Conservation (phyloP, 2,113 vertebrate genomes). For the Aramus guarauna region DNA sequence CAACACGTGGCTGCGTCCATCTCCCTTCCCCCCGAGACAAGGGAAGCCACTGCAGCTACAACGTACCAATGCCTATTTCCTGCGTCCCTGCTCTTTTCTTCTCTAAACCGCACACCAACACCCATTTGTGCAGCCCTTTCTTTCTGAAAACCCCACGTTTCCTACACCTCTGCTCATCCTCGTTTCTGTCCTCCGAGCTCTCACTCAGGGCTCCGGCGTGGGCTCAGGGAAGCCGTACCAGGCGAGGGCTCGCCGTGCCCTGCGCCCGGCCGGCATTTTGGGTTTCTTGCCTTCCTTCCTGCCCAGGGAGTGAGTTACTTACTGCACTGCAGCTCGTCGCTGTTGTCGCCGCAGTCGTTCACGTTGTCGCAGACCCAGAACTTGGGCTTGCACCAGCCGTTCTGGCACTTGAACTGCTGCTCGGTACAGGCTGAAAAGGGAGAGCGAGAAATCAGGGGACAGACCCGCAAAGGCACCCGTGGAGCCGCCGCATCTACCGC, state of each 20-base stretch:
- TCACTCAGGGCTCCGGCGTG: rapidly evolving
- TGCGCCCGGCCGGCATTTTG: background rate
- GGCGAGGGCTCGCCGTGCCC: background rate
- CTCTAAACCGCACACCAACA: background rate
- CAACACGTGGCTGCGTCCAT: rapidly evolving
- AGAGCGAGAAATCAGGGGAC: background rate
- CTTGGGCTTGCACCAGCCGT: slow-evolving; percentile 84
- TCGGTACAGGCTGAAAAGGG: slow-evolving; percentile 60
- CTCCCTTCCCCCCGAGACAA: rapidly evolving
- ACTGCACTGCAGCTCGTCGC: slow-evolving; percentile 88
- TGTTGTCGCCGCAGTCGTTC: slow-evolving; percentile 88
- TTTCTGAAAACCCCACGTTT: background rate
- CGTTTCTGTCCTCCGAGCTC: background rate
- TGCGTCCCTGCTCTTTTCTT: background rate
- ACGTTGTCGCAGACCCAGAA: slow-evolving; percentile 89
- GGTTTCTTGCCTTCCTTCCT: background rate
- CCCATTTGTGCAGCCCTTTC: background rate
- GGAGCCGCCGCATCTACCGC: rapidly evolving
- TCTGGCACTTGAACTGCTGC: slow-evolving; percentile 78
- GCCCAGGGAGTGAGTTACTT: background rate
- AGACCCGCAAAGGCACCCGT: background rate
- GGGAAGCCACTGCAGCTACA: background rate
- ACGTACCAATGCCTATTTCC: rapidly evolving
- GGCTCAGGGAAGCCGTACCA: background rate
- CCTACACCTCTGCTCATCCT: background rate